Conservation (phyloP, 2,113 vertebrate genomes). For the Charina bottae region DNA sequence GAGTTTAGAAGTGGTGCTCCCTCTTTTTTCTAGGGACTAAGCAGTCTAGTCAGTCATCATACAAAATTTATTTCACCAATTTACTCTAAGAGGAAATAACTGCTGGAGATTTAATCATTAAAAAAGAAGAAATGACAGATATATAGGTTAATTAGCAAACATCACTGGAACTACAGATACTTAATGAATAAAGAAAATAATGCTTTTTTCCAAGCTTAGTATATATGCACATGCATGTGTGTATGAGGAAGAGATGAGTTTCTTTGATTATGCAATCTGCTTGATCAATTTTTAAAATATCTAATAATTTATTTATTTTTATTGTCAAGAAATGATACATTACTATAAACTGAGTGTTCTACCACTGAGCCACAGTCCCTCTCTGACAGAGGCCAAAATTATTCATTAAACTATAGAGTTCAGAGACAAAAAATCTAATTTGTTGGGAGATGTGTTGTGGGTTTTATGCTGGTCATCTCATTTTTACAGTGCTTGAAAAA, state of each 20-base stretch:
- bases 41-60: slow-evolving; percentile 9
- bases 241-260: background rate
- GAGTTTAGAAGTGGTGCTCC: background rate
- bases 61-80: slow-evolving; percentile 57
- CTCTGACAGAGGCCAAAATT: background rate
- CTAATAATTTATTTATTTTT: background rate
- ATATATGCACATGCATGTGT: background rate
- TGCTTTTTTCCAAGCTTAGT: background rate
- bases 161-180: slow-evolving; percentile 37
- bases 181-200: slow-evolving; percentile 18
- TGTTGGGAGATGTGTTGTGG: background rate
- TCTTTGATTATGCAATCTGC: background rate
- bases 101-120: slow-evolving; percentile 32
- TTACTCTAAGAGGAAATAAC: slow-evolving; percentile 24
- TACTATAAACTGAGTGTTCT: background rate
- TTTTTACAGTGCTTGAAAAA: background rate
- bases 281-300: background rate
- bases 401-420: background rate
- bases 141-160: slow-evolving; percentile 66
- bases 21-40: slow-evolving; percentile 4
- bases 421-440: background rate
- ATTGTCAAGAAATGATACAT: background rate
- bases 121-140: slow-evolving; percentile 50
- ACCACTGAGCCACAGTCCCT: background rate
- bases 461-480: background rate